phyloP scores from a whole-genome alignment of 2,888 invertebrate species.

The Glaucopsyche alexis region DNA sequence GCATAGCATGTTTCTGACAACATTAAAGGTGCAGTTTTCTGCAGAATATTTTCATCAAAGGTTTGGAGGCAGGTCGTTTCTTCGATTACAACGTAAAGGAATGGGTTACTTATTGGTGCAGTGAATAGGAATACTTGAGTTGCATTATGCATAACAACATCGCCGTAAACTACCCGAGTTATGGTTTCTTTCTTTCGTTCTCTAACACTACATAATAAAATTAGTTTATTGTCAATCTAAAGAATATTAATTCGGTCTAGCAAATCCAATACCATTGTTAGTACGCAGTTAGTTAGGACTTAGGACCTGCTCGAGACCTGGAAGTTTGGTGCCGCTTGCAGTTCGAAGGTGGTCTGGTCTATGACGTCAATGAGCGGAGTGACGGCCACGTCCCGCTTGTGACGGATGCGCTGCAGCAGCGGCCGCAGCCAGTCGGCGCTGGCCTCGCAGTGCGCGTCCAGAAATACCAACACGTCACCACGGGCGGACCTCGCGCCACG shows the following conservation, averaged over 20 bases:
- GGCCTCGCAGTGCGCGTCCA: slow-evolving; percentile 95
- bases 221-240: neutral
- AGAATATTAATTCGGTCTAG: neutral
- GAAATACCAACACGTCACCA: slow-evolving; percentile 91
- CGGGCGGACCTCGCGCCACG: slow-evolving; percentile 90
- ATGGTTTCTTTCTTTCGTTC: too few species aligned
- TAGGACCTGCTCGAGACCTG: slow-evolving; percentile 51
- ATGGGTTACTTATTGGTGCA: too few species aligned
- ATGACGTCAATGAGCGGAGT: slow-evolving; percentile 98
- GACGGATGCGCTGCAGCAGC: slow-evolving; percentile 80
- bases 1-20: too few species aligned
- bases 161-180: too few species aligned
- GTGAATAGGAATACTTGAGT: too few species aligned
- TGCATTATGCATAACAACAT: too few species aligned
- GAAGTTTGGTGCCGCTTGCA: slow-evolving; percentile 55
- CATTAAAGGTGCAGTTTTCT: too few species aligned
- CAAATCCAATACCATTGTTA: slow-evolving; percentile 10
- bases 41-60: too few species aligned
- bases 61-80: too few species aligned
- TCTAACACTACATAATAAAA: neutral
- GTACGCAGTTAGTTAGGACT: slow-evolving; percentile 13
- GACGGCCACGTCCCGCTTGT: slow-evolving; percentile 87
- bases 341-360: slow-evolving; percentile 85
- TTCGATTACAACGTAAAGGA: too few species aligned
- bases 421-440: slow-evolving; percentile 92